Percentiles rank a stretch among this genome's conserved stretches.
Evolutionary conservation across 2,797 vertebrate species (phyloP).

Genomic region (Alfaro cultratus): DNA sequence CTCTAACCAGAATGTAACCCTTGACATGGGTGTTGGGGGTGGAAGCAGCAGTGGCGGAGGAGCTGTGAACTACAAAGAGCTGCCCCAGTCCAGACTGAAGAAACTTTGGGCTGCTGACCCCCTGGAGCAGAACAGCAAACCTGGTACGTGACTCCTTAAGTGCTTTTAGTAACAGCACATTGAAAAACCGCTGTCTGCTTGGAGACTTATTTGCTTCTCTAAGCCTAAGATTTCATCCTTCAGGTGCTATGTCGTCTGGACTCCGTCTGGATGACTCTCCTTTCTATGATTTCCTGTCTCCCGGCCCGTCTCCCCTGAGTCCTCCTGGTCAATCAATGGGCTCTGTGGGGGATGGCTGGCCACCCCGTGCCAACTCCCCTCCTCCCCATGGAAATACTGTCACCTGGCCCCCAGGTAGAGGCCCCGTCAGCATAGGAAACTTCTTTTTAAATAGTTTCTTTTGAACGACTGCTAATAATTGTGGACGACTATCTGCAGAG

Average conservation of each 20-base stretch:
- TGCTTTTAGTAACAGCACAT: not conserved
- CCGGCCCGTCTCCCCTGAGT: constrained; percentile 94
- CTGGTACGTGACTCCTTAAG: constrained; percentile 80
- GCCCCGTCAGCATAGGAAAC: not conserved
- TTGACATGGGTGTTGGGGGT: constrained; percentile 88
- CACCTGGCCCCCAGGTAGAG: constrained; percentile 97
- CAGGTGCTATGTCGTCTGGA: constrained; percentile 99
- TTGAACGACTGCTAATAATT: not conserved
- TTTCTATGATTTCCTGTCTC: constrained; percentile 95
- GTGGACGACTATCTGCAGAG: constrained; percentile 76
- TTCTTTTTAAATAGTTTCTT: not conserved
- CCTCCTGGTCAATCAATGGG: constrained; percentile 89
- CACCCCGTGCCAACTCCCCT: constrained; percentile 98
- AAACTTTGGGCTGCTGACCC: constrained; percentile 97
- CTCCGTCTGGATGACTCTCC: constrained; percentile 97
- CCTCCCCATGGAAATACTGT: constrained; percentile 95
- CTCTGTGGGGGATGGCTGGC: constrained; percentile 97
- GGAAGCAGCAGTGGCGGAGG: constrained; percentile 69
- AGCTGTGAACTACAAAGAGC: constrained; percentile 92
- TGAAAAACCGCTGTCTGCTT: not conserved
- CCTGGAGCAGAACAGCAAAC: constrained; percentile 98
- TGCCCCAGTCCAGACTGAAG: constrained; percentile 95
- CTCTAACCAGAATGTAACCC: constrained; percentile 98
- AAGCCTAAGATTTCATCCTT: not conserved
- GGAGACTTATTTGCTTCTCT: not conserved